phyloP scores from a whole-genome alignment of 2,797 vertebrate genomes.

The Lutjanus argentimaculatus region DNA sequence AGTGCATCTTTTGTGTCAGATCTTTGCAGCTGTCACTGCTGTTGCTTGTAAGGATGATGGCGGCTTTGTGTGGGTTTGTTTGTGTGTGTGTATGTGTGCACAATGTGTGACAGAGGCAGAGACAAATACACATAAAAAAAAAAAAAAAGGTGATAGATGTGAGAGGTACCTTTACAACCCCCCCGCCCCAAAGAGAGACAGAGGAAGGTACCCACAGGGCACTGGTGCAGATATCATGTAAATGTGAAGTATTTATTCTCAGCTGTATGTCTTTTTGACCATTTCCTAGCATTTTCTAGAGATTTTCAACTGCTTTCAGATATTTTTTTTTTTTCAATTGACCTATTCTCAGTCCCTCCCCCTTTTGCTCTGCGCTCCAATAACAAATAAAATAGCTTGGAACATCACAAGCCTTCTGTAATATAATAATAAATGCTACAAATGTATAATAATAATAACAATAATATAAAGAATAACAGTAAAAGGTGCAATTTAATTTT shows the following conservation, averaged over 20 bases:
- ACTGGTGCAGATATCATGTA: slow-evolving; percentile 33
- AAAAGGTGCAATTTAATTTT: no score
- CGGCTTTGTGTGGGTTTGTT: slow-evolving; percentile 44
- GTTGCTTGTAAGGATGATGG: slow-evolving; percentile 55
- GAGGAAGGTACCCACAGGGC: not conserved
- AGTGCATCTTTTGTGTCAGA: slow-evolving; percentile 74
- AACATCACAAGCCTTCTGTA: no score
- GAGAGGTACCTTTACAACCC: slow-evolving; percentile 36
- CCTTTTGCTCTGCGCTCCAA: no score
- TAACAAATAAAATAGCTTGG: no score
- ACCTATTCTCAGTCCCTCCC: no score
- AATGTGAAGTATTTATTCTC: slow-evolving; percentile 30
- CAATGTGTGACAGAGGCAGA: slow-evolving; percentile 26
- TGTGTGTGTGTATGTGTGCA: slow-evolving; percentile 26
- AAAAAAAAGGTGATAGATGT: slow-evolving; percentile 28
- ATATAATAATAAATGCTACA: no score
- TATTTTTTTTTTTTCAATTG: not conserved
- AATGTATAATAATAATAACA: no score
- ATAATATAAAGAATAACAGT: no score
- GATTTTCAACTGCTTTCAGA: no score
- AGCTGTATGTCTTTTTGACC: no score
- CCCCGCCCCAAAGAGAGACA: not conserved
- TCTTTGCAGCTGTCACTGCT: slow-evolving; percentile 67
- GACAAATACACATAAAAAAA: slow-evolving; percentile 40
- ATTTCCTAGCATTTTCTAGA: no score